Conservation (phyloP, 2,113 vertebrate genomes). For the Anguilla japonica region DNA sequence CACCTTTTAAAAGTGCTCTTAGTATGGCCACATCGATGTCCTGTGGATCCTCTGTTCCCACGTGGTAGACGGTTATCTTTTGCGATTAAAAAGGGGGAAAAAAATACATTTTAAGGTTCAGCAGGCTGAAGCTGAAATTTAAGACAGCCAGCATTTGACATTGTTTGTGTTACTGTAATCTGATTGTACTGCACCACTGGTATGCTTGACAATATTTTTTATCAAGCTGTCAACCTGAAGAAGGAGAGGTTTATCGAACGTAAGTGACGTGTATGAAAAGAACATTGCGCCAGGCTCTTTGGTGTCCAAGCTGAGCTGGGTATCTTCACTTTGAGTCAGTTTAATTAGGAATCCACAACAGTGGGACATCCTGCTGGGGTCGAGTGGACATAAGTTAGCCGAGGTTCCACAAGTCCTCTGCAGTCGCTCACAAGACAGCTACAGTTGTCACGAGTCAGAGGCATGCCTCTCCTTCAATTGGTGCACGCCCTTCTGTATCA, state of each 20-base stretch:
- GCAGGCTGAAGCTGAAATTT: background rate
- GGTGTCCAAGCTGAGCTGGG: too few relatives aligned
- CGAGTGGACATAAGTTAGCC: too few relatives aligned
- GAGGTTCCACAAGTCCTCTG: too few relatives aligned
- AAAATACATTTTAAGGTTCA: background rate
- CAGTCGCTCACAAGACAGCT: too few relatives aligned
- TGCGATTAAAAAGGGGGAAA: constrained; percentile 29
- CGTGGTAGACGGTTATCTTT: constrained; percentile 97
- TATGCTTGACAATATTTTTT: too few relatives aligned
- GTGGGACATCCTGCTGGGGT: too few relatives aligned
- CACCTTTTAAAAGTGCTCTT: constrained; percentile 93
- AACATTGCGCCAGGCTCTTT: background rate
- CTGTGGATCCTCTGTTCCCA: constrained; percentile 93
- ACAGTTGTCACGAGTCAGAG: background rate
- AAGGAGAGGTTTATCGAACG: background rate
- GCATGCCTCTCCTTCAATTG: too few relatives aligned
- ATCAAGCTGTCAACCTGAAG: background rate
- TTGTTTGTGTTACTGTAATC: background rate
- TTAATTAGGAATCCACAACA: too few relatives aligned
- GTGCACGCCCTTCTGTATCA: background rate
- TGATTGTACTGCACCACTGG: background rate
- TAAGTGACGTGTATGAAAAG: background rate
- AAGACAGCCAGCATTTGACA: background rate
- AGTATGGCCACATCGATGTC: constrained; percentile 98
- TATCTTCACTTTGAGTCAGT: too few relatives aligned